Base-by-base conservation (phyloP, 1,140 invertebrate species). In the Atta colombica region DNA sequence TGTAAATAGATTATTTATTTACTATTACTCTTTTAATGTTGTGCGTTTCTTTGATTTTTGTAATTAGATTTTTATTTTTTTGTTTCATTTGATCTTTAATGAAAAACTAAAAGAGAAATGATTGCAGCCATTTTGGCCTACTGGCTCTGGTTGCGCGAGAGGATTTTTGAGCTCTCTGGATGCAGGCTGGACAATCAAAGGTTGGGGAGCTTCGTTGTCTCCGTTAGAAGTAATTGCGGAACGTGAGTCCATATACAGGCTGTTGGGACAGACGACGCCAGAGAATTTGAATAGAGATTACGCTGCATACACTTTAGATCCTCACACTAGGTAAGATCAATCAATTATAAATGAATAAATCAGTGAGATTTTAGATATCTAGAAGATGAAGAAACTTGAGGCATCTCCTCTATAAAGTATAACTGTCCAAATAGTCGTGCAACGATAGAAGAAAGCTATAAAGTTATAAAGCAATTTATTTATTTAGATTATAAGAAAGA, bases 101-200 rank as follows among this genome's bases (percentile, higher is more conserved):
- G 28, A 66, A 25, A 69, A 77, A 77, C 28, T 61, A 25, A 82
- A 66, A 66, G 77, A 51, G 49, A 65, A 49, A 84, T 72, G 68
- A 60, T 96, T 96, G 31, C 93, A 98, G 97, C 99, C 99, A 0
- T 99, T 99, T 95, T 99, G 99, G 99, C 99, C 99, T 3, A 99
- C 99, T 0, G 99, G 99, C 0, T 99, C 99, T 35, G 99, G 99
- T 5, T 99, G 99, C 96, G 99, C 99, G 0, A 96, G 99, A 71
- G 99, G 99, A 39, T 99, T 99, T 95, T 95, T 99, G 0, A 98
- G 98, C 66, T 98, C 98, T 3, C 96, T 99, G 93, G 99, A 99
- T 96, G 98, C 99, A 0, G 98, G 98, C 51, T 99, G 99, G 99
- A 98, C 99, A 88, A 97, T 99, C 61, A 96, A 98, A 88, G 96